These are phyloP conservation scores for Uropetala carovei DNA, from an alignment of 2,888 invertebrate species.

Conservation along the genomic window DNA sequence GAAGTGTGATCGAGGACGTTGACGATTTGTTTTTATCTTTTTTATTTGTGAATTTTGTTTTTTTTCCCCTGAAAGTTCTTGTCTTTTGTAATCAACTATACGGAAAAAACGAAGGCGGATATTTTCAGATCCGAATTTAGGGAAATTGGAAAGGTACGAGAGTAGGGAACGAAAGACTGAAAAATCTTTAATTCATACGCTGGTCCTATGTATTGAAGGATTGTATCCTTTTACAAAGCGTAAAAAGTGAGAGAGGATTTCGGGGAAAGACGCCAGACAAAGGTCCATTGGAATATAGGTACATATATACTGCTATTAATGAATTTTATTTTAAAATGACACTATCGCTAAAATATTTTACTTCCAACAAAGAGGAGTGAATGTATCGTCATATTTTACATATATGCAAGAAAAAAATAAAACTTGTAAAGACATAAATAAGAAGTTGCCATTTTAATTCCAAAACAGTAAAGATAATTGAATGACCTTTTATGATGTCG, in stretches of 20 bases:
- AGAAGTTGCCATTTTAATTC: no score
- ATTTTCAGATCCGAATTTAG: constrained; percentile 39
- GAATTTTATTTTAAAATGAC: no score
- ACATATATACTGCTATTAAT: no score
- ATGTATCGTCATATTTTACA: no score
- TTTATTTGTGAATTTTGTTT: background rate
- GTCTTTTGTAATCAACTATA: constrained; percentile 63
- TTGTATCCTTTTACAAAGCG: background rate
- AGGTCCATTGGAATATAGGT: no score
- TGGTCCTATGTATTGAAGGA: constrained; percentile 22
- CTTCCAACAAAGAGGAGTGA: no score
- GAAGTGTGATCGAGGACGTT: constrained; percentile 48
- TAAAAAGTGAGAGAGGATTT: background rate
- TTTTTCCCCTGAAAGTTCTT: constrained; percentile 34
- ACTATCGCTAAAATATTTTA: no score
- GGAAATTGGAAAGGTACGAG: constrained; percentile 51
- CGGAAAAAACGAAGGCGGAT: constrained; percentile 54
- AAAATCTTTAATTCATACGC: constrained; percentile 58
- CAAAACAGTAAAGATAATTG: no score
- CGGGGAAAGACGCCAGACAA: background rate
- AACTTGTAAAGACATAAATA: no score
- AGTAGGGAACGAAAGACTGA: background rate
- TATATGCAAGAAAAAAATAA: no score
- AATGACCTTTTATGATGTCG: no score
- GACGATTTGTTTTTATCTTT: constrained; percentile 50